These are phyloP conservation scores for Hippopotamus amphibius DNA, from an alignment of 2,113 vertebrate species.

Conservation along the genomic window DNA sequence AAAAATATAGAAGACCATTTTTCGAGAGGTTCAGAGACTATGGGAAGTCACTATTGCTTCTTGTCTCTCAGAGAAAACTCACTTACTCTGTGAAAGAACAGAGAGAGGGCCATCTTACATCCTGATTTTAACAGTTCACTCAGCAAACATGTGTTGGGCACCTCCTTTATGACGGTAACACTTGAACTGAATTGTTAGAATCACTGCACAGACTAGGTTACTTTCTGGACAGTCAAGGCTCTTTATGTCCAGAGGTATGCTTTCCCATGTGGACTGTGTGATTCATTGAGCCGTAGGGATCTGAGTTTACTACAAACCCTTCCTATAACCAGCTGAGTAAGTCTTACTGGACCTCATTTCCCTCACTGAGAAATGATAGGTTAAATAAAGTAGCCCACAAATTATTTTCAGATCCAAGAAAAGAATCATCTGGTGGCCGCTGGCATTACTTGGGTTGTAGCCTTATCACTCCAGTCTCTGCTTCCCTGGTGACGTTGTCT, in stretches of 20 bases:
- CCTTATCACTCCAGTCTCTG: background rate
- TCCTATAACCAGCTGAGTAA: background rate
- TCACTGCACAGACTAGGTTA: background rate
- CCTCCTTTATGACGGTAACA: background rate
- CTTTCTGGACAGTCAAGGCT: background rate
- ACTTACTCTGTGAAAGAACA: background rate
- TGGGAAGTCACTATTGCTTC: background rate
- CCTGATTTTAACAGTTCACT: background rate
- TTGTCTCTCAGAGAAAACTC: background rate
- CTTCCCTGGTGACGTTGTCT: background rate
- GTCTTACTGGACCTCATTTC: background rate
- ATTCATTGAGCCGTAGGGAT: background rate
- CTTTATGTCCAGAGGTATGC: background rate
- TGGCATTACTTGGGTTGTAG: background rate
- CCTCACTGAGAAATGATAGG: background rate
- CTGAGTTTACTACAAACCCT: background rate
- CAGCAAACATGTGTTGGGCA: background rate
- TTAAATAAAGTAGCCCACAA: background rate
- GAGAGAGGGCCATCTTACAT: background rate
- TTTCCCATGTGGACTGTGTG: background rate
- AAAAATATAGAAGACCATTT: background rate
- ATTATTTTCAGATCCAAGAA: background rate
- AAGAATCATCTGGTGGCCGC: background rate
- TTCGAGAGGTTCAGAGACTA: background rate
- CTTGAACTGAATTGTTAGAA: conserved; percentile 38